Evolutionary conservation across 2,113 vertebrate genomes (phyloP).

Genomic region (Genyomyrus donnyi): DNA sequence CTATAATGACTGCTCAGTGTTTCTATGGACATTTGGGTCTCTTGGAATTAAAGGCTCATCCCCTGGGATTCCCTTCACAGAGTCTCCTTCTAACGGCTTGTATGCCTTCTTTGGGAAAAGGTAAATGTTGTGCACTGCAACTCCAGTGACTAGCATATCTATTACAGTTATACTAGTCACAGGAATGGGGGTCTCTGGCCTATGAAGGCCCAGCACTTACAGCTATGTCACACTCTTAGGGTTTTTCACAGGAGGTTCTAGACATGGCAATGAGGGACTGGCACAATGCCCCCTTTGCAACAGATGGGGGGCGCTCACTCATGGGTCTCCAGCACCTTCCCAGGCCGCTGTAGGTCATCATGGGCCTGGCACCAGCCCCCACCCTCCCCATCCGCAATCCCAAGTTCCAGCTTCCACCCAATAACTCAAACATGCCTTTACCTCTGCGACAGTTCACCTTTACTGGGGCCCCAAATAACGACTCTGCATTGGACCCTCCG

Average conservation of each 20-base stretch:
- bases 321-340: slow-evolving; percentile 34
- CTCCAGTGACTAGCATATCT: slow-evolving; percentile 30
- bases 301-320: slow-evolving; percentile 29
- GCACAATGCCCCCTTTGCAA: slow-evolving; percentile 54
- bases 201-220: slow-evolving; percentile 32
- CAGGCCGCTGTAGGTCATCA: slow-evolving; percentile 41
- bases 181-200: slow-evolving; percentile 31
- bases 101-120: slow-evolving; percentile 16
- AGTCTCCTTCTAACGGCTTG: not conserved
- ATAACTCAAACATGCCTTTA: slow-evolving; percentile 38
- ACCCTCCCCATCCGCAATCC: not conserved
- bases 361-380: not conserved
- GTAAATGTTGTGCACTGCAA: slow-evolving; percentile 13
- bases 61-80: slow-evolving; percentile 15
- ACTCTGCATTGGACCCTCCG: slow-evolving; percentile 31
- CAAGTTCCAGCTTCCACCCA: not conserved
- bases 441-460: slow-evolving; percentile 38
- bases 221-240: slow-evolving; percentile 6
- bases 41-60: slow-evolving; percentile 11
- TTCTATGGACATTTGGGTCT: slow-evolving; percentile 13
- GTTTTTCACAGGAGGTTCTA: slow-evolving; percentile 46
- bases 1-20: slow-evolving; percentile 3
- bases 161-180: slow-evolving; percentile 66
- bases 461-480: slow-evolving; percentile 39
- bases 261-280: slow-evolving; percentile 25